Evolutionary conservation across 2,888 invertebrate species (phyloP).

Genomic region (Bellardia bayeri): DNA sequence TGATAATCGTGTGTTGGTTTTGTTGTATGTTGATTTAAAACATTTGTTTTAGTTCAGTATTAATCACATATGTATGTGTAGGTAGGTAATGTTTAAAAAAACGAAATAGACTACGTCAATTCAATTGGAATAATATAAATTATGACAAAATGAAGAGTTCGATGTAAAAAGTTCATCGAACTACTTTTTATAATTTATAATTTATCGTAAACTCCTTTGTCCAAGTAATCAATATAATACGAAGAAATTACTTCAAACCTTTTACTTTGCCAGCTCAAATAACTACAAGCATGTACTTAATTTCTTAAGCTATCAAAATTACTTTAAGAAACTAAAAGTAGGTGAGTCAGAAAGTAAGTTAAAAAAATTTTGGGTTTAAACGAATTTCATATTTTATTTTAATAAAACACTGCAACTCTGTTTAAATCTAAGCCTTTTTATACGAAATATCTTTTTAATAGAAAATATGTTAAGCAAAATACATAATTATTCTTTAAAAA

Average conservation of each 20-base stretch:
- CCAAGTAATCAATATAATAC: slow-evolving; percentile 48
- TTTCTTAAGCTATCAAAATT: background rate
- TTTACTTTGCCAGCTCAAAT: background rate
- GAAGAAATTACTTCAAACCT: slow-evolving; percentile 38
- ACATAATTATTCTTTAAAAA: too few species aligned
- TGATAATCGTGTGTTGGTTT: background rate
- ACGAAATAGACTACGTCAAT: background rate
- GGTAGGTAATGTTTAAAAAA: slow-evolving; percentile 20
- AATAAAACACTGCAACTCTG: too few species aligned
- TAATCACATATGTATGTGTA: background rate
- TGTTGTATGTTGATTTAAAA: slow-evolving; percentile 18
- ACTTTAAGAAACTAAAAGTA: background rate
- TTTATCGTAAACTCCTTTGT: background rate
- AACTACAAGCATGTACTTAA: too few species aligned
- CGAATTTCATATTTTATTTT: background rate
- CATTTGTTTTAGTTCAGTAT: slow-evolving; percentile 23
- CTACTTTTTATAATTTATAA: slow-evolving; percentile 17
- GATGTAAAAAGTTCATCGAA: slow-evolving; percentile 46
- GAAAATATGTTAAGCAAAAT: too few species aligned
- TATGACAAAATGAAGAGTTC: background rate
- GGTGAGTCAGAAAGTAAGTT: background rate
- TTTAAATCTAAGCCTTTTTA: too few species aligned
- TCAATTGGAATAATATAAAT: background rate
- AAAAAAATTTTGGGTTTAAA: background rate
- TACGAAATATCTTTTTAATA: too few species aligned